Conservation (phyloP, 2,113 vertebrate species). For the Psilopsiagon aymara region DNA sequence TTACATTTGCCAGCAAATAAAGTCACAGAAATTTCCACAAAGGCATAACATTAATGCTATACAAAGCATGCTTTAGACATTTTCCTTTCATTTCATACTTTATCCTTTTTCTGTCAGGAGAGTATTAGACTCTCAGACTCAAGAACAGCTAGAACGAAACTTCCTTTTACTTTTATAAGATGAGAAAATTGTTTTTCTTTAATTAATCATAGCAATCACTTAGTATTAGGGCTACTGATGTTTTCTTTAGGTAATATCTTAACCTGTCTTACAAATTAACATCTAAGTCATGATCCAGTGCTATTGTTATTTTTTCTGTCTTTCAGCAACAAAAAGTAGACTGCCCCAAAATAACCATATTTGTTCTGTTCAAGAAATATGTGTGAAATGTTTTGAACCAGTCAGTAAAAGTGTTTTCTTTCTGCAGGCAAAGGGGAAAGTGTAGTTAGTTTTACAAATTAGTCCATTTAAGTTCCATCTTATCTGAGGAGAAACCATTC, state of each 20-base stretch:
- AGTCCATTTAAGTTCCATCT: not conserved
- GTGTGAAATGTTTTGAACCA: not conserved
- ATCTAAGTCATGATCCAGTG: not conserved
- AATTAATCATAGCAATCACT: not conserved
- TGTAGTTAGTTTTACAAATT: not conserved
- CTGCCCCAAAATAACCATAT: not conserved
- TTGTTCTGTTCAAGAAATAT: not conserved
- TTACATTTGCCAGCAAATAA: conserved; percentile 29
- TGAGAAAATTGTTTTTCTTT: not conserved
- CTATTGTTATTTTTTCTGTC: not conserved
- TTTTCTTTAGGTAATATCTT: not conserved
- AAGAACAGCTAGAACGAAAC: not conserved
- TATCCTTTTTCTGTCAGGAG: not conserved
- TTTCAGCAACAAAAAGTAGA: not conserved
- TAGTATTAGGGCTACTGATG: not conserved
- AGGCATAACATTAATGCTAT: not conserved
- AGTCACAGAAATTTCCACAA: not conserved
- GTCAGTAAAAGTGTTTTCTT: not conserved
- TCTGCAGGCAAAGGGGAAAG: not conserved
- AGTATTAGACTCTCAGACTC: not conserved
- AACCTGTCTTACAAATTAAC: not conserved
- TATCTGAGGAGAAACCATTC: not conserved
- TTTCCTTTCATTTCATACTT: not conserved
- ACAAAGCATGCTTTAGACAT: not conserved
- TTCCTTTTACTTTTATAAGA: not conserved